phyloP scores from a whole-genome alignment of 2,888 invertebrate species.

The Atethmia centrago region DNA sequence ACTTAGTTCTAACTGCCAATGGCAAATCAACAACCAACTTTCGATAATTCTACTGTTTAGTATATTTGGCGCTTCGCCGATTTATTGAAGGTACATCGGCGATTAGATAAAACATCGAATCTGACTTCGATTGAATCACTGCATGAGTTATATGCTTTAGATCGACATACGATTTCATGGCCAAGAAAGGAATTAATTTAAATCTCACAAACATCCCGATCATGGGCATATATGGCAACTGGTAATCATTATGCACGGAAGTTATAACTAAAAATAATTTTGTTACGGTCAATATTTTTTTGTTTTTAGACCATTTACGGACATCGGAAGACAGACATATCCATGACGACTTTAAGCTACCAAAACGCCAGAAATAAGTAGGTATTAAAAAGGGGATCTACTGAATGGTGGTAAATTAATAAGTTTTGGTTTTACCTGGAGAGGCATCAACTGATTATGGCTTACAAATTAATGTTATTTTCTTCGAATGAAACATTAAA shows the following conservation, averaged over 20 bases:
- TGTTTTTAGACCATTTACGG: background rate
- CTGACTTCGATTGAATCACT: slow-evolving; percentile 67
- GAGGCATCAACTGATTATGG: background rate
- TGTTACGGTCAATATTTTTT: slow-evolving; percentile 23
- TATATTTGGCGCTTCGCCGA: slow-evolving; percentile 41
- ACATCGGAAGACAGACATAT: background rate
- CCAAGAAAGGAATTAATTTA: slow-evolving; percentile 57
- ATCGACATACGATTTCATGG: slow-evolving; percentile 65
- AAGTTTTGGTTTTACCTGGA: slow-evolving; percentile 21
- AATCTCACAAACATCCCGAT: slow-evolving; percentile 54
- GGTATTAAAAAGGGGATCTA: slow-evolving; percentile 17
- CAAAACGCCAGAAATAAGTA: background rate
- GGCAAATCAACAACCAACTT: slow-evolving; percentile 69
- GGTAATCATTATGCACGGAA: slow-evolving; percentile 51
- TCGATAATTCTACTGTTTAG: slow-evolving; percentile 63
- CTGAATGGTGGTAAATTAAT: slow-evolving; percentile 2
- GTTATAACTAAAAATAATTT: slow-evolving; percentile 36
- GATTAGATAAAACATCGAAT: slow-evolving; percentile 71
- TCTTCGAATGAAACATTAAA: background rate
- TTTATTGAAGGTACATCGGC: slow-evolving; percentile 28
- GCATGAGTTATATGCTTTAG: slow-evolving; percentile 62
- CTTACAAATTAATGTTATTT: slow-evolving; percentile 5
- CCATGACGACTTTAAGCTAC: background rate
- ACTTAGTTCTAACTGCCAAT: slow-evolving; percentile 70
- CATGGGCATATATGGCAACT: slow-evolving; percentile 41